Percentiles rank a stretch among this genome's conserved stretches.
phyloP scores from a whole-genome alignment of 2,888 invertebrate genomes.

The Lasioglossum leucozonium region DNA sequence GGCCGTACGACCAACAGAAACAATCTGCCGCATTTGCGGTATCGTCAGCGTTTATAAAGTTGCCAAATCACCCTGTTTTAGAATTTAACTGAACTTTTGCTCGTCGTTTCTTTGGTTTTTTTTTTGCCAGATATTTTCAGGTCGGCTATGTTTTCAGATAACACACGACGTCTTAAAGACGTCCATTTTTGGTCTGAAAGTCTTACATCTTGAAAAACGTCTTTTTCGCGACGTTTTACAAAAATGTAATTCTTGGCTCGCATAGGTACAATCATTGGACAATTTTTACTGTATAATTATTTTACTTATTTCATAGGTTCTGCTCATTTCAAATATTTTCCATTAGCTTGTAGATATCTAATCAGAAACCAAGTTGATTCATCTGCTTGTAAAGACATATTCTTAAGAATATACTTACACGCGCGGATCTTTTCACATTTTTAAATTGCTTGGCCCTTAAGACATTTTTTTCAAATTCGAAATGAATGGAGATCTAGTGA shows the following conservation, averaged over 20 bases:
- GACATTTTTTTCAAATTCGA: not conserved
- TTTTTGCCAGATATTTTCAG: not conserved
- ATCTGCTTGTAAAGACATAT: not conserved
- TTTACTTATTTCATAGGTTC: not conserved
- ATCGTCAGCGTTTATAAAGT: not conserved
- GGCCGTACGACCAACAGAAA: slow-evolving; percentile 42
- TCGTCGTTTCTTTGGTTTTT: not conserved
- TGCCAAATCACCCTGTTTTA: not conserved
- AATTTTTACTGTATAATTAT: not conserved
- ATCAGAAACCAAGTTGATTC: not conserved
- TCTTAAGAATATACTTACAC: not conserved
- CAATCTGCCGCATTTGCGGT: not conserved
- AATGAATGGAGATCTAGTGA: not conserved
- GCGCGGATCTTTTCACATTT: not conserved
- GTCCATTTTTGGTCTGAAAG: no score
- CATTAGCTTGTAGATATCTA: not conserved
- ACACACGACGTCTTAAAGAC: no score
- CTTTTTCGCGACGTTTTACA: no score
- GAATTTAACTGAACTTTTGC: not conserved
- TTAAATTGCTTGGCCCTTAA: not conserved
- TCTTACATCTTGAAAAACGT: no score
- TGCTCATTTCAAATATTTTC: not conserved
- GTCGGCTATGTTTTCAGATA: no score
- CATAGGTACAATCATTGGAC: not conserved
- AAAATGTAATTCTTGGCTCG: not conserved